A percentile compares a stretch with the other conserved stretches of the same genome.
phyloP scores from a whole-genome alignment of 2,797 vertebrate genomes.

The Hippoglossus hippoglossus region DNA sequence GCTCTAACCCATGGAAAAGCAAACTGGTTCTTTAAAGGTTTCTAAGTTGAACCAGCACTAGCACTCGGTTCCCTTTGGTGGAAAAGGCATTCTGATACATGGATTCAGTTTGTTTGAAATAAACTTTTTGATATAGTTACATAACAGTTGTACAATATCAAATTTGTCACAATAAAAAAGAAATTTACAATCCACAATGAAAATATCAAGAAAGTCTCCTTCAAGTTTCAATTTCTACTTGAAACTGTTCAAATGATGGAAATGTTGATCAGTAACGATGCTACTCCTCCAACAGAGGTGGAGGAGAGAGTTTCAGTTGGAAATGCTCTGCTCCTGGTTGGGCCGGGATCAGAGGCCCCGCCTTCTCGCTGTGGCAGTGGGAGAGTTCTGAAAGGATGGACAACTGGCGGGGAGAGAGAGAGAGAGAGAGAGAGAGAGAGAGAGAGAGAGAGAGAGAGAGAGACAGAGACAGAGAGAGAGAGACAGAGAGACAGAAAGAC shows the following conservation, averaged over 20 bases:
- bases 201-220: background rate
- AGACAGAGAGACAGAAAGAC: too few relatives aligned
- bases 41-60: too few relatives aligned
- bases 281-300: slow-evolving; percentile 88
- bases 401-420: slow-evolving; percentile 81
- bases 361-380: slow-evolving; percentile 82
- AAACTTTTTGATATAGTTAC: too few relatives aligned
- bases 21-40: too few relatives aligned
- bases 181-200: background rate
- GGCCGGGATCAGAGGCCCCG: slow-evolving; percentile 77
- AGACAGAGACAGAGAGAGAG: background rate
- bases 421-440: background rate
- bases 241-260: background rate
- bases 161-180: slow-evolving; percentile 3
- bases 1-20: too few relatives aligned
- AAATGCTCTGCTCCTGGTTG: slow-evolving; percentile 87
- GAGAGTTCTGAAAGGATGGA: slow-evolving; percentile 92
- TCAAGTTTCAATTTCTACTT: background rate
- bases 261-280: background rate
- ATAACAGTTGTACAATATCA: too few relatives aligned
- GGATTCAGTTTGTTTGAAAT: too few relatives aligned
- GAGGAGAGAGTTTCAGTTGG: slow-evolving; percentile 91
- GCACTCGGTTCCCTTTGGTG: too few relatives aligned
- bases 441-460: too few relatives aligned
- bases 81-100: too few relatives aligned